Evolutionary conservation across 2,113 vertebrate genomes (phyloP).

Genomic region (Oreotragus oreotragus): DNA sequence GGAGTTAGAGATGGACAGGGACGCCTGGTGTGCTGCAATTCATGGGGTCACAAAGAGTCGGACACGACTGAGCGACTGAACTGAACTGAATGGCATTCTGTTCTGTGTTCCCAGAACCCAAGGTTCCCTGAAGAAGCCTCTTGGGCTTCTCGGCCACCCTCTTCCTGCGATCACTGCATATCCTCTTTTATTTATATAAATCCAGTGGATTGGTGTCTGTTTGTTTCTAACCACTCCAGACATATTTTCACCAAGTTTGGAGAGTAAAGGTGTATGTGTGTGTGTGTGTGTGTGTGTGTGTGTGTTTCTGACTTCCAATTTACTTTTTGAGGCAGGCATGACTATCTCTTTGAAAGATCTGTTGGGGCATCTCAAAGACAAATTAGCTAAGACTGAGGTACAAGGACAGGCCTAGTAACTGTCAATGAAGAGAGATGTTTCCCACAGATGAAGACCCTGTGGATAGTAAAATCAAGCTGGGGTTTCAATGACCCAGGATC

Average conservation of each 20-base stretch:
- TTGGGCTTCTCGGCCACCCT: rapidly evolving
- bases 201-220: not conserved
- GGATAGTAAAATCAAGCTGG: not conserved
- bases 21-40: too few species aligned
- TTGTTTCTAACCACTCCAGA: not conserved
- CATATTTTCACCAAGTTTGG: not conserved
- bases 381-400: not conserved
- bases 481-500: not conserved
- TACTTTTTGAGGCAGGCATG: not conserved
- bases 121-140: rapidly evolving
- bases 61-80: too few species aligned
- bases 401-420: not conserved
- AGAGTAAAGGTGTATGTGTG: not conserved
- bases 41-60: too few species aligned
- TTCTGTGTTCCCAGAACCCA: not conserved
- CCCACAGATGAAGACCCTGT: not conserved
- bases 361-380: not conserved
- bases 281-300: not conserved
- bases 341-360: not conserved
- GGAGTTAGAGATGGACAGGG: too few species aligned
- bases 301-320: not conserved
- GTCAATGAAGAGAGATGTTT: not conserved
- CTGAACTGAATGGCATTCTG: not conserved
- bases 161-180: not conserved
- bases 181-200: not conserved